phyloP scores from a whole-genome alignment of 1,140 invertebrate genomes.

The Meloidogyne chitwoodi region DNA sequence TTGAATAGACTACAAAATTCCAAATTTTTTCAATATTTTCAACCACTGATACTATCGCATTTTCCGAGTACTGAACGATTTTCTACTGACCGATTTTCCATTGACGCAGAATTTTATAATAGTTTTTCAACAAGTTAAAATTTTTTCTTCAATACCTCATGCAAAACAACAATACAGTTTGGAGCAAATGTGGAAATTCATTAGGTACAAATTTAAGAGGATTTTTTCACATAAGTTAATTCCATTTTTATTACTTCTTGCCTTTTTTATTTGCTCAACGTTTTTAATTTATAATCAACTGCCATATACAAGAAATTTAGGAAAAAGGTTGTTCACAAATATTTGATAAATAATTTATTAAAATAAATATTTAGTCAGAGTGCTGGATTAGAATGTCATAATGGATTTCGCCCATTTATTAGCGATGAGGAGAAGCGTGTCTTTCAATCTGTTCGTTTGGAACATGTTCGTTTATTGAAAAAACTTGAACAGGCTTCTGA shows the following conservation, averaged over 20 bases:
- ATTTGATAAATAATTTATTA: too few species aligned
- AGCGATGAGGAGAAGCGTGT: slow-evolving; percentile 16
- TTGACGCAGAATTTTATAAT: too few species aligned
- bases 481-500: slow-evolving; percentile 19
- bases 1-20: too few species aligned
- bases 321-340: not conserved
- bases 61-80: too few species aligned
- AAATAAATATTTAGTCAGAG: not conserved
- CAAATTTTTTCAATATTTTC: too few species aligned
- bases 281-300: not conserved
- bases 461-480: slow-evolving; percentile 30
- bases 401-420: not conserved
- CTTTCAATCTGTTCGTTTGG: slow-evolving; percentile 26
- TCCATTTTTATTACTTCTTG: not conserved
- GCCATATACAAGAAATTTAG: not conserved
- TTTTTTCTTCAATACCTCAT: not conserved
- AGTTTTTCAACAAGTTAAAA: too few species aligned
- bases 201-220: not conserved
- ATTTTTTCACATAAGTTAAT: not conserved
- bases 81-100: too few species aligned
- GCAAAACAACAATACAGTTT: not conserved
- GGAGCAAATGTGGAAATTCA: not conserved
- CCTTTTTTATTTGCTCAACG: not conserved
- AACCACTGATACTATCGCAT: too few species aligned
- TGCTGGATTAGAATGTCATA: not conserved